phyloP scores from a whole-genome alignment of 2,113 vertebrate genomes.

The Lichenostomus cassidix region DNA sequence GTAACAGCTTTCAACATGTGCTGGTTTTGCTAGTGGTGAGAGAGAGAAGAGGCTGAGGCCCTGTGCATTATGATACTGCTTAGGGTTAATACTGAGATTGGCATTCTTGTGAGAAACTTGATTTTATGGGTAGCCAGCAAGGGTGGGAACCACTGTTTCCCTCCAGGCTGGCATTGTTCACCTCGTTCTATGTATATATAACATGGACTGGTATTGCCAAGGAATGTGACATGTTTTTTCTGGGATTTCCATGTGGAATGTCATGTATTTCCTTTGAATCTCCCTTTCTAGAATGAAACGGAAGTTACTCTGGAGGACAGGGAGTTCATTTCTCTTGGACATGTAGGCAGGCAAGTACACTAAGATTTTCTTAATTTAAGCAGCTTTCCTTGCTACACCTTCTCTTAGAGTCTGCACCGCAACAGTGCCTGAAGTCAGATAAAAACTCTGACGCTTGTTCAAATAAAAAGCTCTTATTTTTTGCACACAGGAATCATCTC shows the following conservation, averaged over 20 bases:
- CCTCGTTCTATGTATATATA: not conserved
- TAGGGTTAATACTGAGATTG: not conserved
- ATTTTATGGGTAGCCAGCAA: not conserved
- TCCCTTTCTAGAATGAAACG: not conserved
- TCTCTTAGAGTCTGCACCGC: not conserved
- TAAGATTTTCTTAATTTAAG: not conserved
- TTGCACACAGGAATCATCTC: not conserved
- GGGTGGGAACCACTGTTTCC: not conserved
- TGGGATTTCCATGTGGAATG: constrained; percentile 60
- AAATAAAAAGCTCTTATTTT: not conserved
- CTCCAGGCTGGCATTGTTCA: not conserved
- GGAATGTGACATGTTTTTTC: not conserved
- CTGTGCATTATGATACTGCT: not conserved
- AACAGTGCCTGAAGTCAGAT: not conserved
- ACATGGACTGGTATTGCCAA: not conserved
- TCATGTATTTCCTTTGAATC: constrained; percentile 44
- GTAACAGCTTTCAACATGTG: not conserved
- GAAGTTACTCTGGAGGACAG: not conserved
- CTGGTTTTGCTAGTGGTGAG: not conserved
- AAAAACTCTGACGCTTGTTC: not conserved
- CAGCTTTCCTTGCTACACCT: not conserved
- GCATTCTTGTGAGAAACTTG: not conserved
- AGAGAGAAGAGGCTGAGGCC: not conserved
- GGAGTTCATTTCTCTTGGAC: not conserved
- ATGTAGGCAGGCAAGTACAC: not conserved